These are phyloP conservation scores for Cercopithecus mona DNA, from an alignment of 2,113 vertebrate genomes.

Conservation along the genomic window DNA sequence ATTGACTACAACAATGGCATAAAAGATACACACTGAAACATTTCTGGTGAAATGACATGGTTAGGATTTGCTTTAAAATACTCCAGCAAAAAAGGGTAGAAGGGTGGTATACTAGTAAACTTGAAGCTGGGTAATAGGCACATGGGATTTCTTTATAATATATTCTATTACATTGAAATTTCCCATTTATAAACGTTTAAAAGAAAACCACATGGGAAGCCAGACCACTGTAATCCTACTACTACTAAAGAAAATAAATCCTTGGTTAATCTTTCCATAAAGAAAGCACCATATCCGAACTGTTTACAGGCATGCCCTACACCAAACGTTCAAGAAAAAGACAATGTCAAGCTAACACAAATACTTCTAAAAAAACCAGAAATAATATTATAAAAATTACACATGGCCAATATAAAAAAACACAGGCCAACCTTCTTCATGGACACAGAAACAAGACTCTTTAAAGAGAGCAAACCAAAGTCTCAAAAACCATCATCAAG, in stretches of 20 bases:
- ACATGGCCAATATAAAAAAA: neutral
- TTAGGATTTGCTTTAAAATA: neutral
- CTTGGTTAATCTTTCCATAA: neutral
- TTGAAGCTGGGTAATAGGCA: neutral
- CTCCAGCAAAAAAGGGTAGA: neutral
- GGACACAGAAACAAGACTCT: neutral
- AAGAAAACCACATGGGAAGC: neutral
- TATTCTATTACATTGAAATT: neutral
- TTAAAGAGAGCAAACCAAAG: neutral
- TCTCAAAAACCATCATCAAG: neutral
- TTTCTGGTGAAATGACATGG: neutral
- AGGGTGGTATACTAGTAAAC: neutral
- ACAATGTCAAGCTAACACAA: neutral
- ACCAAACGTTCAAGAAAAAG: constrained; percentile 6
- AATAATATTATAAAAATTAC: neutral
- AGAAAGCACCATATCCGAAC: neutral
- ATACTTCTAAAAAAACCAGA: neutral
- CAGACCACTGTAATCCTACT: neutral
- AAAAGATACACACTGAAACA: neutral
- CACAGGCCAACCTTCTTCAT: neutral
- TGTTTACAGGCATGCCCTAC: neutral
- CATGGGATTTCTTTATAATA: neutral
- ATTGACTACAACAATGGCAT: neutral
- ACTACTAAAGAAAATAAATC: neutral
- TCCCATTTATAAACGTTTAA: constrained; percentile 6